Conservation (phyloP, 2,797 vertebrate genomes). For the Bryconaethiops microstoma region DNA sequence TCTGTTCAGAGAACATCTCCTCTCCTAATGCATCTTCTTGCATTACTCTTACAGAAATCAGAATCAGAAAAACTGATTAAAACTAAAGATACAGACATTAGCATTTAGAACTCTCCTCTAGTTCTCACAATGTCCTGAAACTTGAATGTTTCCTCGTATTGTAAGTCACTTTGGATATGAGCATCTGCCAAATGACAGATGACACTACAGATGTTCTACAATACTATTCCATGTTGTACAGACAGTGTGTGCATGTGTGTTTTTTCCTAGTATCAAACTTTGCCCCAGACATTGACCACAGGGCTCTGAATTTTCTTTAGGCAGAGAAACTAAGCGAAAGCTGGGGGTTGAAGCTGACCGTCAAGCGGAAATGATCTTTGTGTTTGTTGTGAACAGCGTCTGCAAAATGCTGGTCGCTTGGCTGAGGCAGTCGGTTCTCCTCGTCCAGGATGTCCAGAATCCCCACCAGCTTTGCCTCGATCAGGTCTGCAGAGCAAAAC, state of each 20-base stretch:
- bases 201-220: neutral
- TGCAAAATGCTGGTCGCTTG: constrained; percentile 96
- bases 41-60: too few relatives aligned
- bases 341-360: constrained; percentile 73
- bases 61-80: neutral
- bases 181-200: neutral
- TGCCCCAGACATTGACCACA: constrained; percentile 1
- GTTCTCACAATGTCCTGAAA: too few relatives aligned
- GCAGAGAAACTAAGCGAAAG: neutral
- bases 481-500: constrained; percentile 82
- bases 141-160: neutral
- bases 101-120: too few relatives aligned
- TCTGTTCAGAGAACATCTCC: too few relatives aligned
- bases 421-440: constrained; percentile 95
- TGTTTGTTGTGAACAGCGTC: constrained; percentile 91
- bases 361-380: constrained; percentile 96
- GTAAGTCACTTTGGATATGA: neutral
- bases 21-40: too few relatives aligned
- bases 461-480: constrained; percentile 93
- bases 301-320: neutral
- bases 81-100: neutral
- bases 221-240: neutral
- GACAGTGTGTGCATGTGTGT: neutral
- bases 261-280: neutral
- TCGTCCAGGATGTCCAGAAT: constrained; percentile 97